A percentile compares a stretch with the other conserved stretches of the same genome.
Evolutionary conservation across 2,797 vertebrate genomes (phyloP).

Genomic region (Cottoperca gobio): DNA sequence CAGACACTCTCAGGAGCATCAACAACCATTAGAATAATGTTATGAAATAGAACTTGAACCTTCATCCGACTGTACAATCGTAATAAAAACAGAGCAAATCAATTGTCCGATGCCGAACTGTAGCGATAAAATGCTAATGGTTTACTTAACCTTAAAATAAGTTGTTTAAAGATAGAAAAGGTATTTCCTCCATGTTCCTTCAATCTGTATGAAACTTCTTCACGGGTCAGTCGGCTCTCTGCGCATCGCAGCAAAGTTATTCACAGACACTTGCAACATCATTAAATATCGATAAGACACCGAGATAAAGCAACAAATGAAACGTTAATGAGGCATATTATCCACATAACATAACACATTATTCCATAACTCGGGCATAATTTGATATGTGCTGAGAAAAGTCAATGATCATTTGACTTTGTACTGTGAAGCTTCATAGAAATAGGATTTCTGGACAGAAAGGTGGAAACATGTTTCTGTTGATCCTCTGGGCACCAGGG

Average conservation of each 20-base stretch:
- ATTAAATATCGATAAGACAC: constrained; percentile 6
- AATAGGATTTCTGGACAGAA: neutral
- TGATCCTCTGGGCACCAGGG: neutral
- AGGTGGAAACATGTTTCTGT: neutral
- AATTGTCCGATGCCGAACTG: neutral
- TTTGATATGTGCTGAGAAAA: neutral
- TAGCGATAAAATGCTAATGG: neutral
- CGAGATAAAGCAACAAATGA: neutral
- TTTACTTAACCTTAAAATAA: constrained; percentile 1
- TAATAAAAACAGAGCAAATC: neutral
- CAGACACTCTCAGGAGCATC: no score
- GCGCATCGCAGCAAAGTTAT: neutral
- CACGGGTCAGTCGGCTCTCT: neutral
- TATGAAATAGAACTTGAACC: no score
- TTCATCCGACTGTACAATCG: neutral
- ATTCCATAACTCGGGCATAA: neutral
- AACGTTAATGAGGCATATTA: constrained; percentile 15
- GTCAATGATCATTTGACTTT: neutral
- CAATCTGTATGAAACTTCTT: neutral
- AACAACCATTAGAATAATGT: no score
- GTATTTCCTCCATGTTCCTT: neutral
- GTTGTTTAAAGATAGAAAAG: neutral
- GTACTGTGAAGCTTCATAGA: no score
- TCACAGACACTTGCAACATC: neutral
- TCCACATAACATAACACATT: neutral